A percentile compares a stretch with the other conserved stretches of the same genome.
Conservation (phyloP, 2,113 vertebrate genomes). For the Oriolus oriolus region DNA sequence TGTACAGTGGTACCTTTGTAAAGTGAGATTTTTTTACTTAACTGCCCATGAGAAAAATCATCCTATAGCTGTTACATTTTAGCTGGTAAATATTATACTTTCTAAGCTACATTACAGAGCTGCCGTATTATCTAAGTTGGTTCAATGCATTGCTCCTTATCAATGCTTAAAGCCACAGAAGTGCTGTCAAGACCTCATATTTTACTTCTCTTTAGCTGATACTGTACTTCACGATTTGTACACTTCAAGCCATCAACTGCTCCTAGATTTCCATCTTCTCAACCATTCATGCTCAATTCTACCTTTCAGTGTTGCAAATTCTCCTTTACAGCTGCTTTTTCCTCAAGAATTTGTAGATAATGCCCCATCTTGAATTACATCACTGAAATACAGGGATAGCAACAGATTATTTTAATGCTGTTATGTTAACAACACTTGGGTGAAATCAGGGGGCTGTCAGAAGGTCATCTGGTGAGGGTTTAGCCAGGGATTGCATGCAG, state of each 20-base stretch:
- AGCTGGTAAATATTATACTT: background rate
- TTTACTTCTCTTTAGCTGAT: background rate
- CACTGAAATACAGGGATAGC: background rate
- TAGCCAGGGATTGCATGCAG: background rate
- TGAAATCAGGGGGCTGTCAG: background rate
- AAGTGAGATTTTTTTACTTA: background rate
- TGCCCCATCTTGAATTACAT: background rate
- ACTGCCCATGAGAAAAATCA: background rate
- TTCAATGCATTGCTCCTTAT: background rate
- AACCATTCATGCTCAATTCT: background rate
- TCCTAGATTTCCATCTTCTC: background rate
- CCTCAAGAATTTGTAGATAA: background rate
- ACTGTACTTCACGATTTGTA: background rate
- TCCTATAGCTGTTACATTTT: background rate
- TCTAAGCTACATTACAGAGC: background rate
- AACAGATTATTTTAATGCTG: background rate
- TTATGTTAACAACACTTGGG: background rate
- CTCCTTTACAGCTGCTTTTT: background rate
- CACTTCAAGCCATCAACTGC: background rate
- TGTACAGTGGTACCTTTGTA: background rate
- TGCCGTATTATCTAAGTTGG: background rate
- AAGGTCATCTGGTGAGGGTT: background rate
- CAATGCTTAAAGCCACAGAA: background rate
- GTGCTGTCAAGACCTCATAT: background rate
- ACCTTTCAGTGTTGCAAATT: background rate